These are phyloP conservation scores for Nettapus auritus DNA, from an alignment of 2,113 vertebrate genomes.

Conservation along the genomic window DNA sequence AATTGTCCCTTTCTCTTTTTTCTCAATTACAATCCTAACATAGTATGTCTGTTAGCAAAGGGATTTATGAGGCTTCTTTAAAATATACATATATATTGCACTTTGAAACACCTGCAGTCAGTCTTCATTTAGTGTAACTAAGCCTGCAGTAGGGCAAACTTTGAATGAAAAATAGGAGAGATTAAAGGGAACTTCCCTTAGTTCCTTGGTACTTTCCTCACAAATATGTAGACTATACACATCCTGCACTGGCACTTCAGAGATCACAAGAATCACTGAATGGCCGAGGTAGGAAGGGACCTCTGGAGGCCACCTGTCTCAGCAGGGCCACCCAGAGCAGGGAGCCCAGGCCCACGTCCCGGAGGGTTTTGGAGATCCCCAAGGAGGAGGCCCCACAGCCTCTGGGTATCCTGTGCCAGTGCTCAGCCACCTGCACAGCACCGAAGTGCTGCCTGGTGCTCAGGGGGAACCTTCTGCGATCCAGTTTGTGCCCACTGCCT, in stretches of 20 bases:
- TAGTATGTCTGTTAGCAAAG: not conserved
- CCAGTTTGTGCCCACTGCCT: not conserved
- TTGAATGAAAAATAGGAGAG: not conserved
- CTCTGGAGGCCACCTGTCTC: not conserved
- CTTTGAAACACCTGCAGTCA: not conserved
- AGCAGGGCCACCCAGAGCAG: not conserved
- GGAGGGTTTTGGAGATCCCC: not conserved
- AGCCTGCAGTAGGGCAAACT: not conserved
- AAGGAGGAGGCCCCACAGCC: not conserved
- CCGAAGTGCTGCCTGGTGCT: not conserved
- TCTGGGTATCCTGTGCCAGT: not conserved
- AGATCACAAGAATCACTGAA: not conserved
- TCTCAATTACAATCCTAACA: not conserved
- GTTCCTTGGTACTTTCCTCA: not conserved
- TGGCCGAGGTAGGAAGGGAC: not conserved
- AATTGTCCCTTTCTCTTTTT: not conserved
- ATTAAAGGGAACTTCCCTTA: not conserved
- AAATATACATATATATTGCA: not conserved
- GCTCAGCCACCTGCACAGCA: not conserved
- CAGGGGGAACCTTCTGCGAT: not conserved
- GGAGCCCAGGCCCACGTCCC: not conserved
- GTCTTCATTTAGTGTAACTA: not conserved
- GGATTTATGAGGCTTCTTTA: not conserved
- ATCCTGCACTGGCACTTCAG: not conserved
- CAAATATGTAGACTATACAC: not conserved